Conservation (phyloP, 2,113 vertebrate species). For the Ptilorrhoa leucosticta region DNA sequence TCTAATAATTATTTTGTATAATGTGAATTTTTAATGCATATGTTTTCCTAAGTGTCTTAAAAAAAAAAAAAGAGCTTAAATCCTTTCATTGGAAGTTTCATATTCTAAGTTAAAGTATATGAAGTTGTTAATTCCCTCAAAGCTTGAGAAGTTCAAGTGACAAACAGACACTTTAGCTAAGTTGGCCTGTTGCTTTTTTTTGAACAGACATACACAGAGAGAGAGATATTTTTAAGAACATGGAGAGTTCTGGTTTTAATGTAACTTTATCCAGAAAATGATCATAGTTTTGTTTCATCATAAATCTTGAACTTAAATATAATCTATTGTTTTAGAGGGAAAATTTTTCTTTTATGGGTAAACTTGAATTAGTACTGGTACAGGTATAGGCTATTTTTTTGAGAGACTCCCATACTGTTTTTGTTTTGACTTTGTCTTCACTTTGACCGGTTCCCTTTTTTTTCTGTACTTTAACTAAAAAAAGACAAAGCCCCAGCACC, state of each 20-base stretch:
- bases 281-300: neutral
- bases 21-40: neutral
- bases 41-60: neutral
- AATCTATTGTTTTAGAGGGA: neutral
- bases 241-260: neutral
- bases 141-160: neutral
- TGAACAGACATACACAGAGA: neutral
- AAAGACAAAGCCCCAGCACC: fast-evolving
- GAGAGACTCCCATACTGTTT: fast-evolving
- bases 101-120: neutral
- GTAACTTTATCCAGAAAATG: neutral
- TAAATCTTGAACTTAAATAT: neutral
- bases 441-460: neutral
- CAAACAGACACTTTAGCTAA: neutral
- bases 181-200: neutral
- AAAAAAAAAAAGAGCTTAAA: neutral
- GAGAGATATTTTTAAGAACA: neutral
- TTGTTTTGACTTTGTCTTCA: neutral
- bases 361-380: neutral
- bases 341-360: neutral
- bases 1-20: neutral
- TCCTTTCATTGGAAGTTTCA: neutral
- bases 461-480: neutral
- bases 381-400: neutral
- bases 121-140: neutral